These are phyloP conservation scores for Uropsilus gracilis DNA, from an alignment of 2,113 vertebrate species.

Conservation along the genomic window DNA sequence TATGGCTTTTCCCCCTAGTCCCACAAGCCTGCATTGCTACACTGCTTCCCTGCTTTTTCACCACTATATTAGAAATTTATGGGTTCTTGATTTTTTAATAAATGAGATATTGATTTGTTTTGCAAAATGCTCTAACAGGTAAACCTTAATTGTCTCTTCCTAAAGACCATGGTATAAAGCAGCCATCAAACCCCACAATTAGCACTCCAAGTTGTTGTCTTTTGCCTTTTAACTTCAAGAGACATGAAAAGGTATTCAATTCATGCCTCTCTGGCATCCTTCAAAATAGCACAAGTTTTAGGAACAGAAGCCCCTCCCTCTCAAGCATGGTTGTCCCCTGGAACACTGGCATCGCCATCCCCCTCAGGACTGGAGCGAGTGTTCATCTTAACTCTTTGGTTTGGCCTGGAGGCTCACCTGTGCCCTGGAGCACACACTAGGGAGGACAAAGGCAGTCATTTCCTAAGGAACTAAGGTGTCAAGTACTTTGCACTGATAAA, in stretches of 20 bases:
- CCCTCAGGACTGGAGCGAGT: conserved; percentile 60
- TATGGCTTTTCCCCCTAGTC: not conserved
- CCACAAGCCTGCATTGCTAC: conserved; percentile 18
- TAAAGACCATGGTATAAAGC: conserved; percentile 57
- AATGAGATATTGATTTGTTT: conserved; percentile 65
- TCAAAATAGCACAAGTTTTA: conserved; percentile 13
- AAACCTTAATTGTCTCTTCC: conserved; percentile 67
- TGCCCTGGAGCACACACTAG: conserved; percentile 25
- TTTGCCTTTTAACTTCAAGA: conserved; percentile 52
- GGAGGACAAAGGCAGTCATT: not conserved
- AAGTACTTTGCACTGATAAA: conserved; percentile 68
- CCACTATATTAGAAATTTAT: conserved; percentile 51
- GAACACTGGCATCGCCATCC: conserved; percentile 38
- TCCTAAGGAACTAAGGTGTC: conserved; percentile 64
- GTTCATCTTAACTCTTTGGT: conserved; percentile 67
- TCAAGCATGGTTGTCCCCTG: conserved; percentile 18
- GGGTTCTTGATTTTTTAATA: conserved; percentile 74
- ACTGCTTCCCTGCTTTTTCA: not conserved
- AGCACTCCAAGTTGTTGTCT: conserved; percentile 8
- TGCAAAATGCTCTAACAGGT: conserved; percentile 49
- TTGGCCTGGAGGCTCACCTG: conserved; percentile 61
- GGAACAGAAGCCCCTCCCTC: conserved; percentile 48
- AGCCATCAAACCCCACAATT: conserved; percentile 60
- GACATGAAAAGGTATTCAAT: conserved; percentile 68
- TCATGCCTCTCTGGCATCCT: conserved; percentile 53